These are phyloP conservation scores for Centropus unirufus DNA, from an alignment of 2,113 vertebrate species.

Conservation along the genomic window DNA sequence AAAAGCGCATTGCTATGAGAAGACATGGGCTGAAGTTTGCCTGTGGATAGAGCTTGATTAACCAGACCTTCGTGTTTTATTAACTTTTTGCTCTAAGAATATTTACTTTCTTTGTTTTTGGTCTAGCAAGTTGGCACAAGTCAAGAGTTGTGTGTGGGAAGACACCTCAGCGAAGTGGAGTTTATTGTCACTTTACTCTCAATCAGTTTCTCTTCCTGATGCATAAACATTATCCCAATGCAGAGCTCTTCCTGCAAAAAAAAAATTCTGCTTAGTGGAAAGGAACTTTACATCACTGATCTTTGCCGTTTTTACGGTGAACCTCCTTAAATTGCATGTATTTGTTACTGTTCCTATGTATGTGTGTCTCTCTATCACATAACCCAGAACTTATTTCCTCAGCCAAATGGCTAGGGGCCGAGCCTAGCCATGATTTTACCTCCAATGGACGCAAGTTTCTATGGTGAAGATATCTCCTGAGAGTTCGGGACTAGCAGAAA, in stretches of 20 bases:
- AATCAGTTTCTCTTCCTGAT: slow-evolving; percentile 44
- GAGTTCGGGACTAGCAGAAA: slow-evolving; percentile 96
- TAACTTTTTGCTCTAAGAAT: slow-evolving; percentile 11
- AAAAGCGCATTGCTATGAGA: slow-evolving; percentile 39
- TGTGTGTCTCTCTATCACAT: slow-evolving; percentile 99
- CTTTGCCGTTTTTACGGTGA: slow-evolving; percentile 70
- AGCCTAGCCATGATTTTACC: slow-evolving; percentile 95
- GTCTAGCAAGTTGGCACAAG: slow-evolving; percentile 54
- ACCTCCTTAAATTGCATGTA: slow-evolving; percentile 89
- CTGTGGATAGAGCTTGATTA: slow-evolving; percentile 59
- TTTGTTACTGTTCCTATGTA: slow-evolving; percentile 92
- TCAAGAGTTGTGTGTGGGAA: slow-evolving; percentile 52
- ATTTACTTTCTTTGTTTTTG: slow-evolving; percentile 58
- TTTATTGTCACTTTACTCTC: slow-evolving; percentile 40
- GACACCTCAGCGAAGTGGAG: slow-evolving; percentile 44
- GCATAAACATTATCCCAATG: background rate
- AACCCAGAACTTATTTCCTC: slow-evolving; percentile 97
- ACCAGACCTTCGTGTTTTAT: slow-evolving; percentile 16
- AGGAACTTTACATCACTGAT: slow-evolving; percentile 13
- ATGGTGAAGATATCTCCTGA: slow-evolving; percentile 95
- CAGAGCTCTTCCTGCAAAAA: slow-evolving; percentile 13
- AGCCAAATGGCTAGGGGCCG: slow-evolving; percentile 98
- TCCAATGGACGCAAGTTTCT: slow-evolving; percentile 93
- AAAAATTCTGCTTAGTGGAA: slow-evolving; percentile 11
- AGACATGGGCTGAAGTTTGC: slow-evolving; percentile 49